Conservation (phyloP, 2,797 vertebrate genomes). For the Rhynchonycteris naso region DNA sequence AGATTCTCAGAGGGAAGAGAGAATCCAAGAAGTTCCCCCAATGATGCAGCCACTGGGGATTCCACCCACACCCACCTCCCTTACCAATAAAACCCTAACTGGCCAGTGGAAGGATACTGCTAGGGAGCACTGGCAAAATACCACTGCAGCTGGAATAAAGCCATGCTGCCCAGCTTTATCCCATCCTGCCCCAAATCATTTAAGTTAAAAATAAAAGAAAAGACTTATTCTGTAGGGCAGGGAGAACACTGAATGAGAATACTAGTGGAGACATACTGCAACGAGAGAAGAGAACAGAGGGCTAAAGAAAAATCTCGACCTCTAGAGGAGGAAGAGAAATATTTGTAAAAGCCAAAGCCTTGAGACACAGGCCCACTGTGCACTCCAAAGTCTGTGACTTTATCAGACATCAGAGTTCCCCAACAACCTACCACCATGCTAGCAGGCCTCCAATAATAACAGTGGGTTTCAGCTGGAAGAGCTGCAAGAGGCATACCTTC, state of each 20-base stretch:
- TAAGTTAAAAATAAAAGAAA: not conserved
- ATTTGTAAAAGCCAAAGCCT: not conserved
- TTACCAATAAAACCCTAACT: not conserved
- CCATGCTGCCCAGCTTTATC: not conserved
- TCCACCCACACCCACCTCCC: not conserved
- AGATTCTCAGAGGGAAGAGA: slow-evolving; percentile 24
- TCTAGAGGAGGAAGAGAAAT: not conserved
- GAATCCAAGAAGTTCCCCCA: not conserved
- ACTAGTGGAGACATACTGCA: not conserved
- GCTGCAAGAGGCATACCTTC: not conserved
- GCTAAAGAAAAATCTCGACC: not conserved
- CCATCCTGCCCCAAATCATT: not conserved
- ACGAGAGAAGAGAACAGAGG: not conserved
- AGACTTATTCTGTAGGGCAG: not conserved
- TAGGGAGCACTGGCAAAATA: not conserved
- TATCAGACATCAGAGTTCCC: not conserved
- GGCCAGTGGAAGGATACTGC: not conserved
- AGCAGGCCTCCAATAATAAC: not conserved
- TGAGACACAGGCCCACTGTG: not conserved
- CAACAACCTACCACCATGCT: not conserved
- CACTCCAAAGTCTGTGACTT: not conserved
- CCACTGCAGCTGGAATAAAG: not conserved
- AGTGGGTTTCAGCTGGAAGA: not conserved
- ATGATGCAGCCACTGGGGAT: not conserved
- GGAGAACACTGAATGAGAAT: not conserved